Evolutionary conservation across 1,140 invertebrate species (phyloP).

Genomic region (Megalopta genalis): DNA sequence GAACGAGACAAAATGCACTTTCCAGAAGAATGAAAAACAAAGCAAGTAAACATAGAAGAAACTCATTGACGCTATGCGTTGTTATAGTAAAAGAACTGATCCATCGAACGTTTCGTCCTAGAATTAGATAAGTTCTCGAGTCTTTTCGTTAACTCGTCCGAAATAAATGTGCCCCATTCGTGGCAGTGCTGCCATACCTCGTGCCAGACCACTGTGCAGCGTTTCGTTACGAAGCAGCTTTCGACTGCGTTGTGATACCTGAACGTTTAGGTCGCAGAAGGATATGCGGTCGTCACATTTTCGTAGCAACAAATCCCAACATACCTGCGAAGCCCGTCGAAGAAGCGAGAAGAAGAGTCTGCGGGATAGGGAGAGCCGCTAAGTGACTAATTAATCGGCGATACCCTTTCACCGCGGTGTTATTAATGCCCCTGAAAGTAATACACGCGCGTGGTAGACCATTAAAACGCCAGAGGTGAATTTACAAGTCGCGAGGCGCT

Average conservation of each 20-base stretch:
- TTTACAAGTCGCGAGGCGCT: conserved; percentile 77
- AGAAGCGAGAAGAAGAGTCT: conserved; percentile 34
- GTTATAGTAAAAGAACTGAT: too few relatives aligned
- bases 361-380: conserved; percentile 23
- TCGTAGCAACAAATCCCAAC: neutral
- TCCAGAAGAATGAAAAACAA: too few relatives aligned
- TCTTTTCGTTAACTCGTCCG: too few relatives aligned
- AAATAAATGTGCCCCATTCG: too few relatives aligned
- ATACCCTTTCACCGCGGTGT: conserved; percentile 69
- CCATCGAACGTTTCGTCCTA: too few relatives aligned
- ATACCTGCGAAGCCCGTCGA: neutral
- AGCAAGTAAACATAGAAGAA: too few relatives aligned
- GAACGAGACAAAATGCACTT: too few relatives aligned
- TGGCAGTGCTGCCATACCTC: too few relatives aligned
- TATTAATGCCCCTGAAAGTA: conserved; percentile 79
- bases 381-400: conserved; percentile 74
- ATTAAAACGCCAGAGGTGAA: conserved; percentile 79
- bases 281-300: neutral
- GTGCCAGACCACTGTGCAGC: too few relatives aligned
- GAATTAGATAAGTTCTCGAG: too few relatives aligned
- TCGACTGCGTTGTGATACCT: neutral
- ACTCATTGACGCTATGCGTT: too few relatives aligned
- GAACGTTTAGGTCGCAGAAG: neutral
- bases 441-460: conserved; percentile 75
- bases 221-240: too few relatives aligned